Evolutionary conservation across 2,888 invertebrate species (phyloP), one percentile per base, ranked within the genome.

Genomic region (Cristatella mucedo): DNA sequence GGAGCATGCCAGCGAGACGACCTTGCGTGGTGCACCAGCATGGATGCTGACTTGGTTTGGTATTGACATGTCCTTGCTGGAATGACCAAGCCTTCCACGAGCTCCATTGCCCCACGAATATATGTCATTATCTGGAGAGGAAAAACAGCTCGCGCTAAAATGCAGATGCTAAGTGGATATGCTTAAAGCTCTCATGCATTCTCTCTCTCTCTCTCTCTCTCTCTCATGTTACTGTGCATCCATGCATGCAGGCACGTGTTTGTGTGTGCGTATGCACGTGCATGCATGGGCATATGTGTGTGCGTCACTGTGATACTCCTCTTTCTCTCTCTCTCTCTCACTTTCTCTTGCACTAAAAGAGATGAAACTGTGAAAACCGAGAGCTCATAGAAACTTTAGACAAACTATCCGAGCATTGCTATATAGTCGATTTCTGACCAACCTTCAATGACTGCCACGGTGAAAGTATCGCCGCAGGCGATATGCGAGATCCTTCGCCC

Each of bases 391-490:
- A n/a, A n/a, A n/a, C n/a, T n/a, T n/a, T n/a, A n/a, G n/a, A n/a
- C n/a, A n/a, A n/a, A n/a, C n/a, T n/a, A n/a, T n/a, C n/a, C 11
- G 13, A 7, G 9, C 20, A 11, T 7, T 21, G 9, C 20, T 34
- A 22, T 34, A 34, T n/a, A 22, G 6, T 22, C 22, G 9, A 13
- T 13, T 7, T 13, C 9, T 9, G n/a, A 29, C 38, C 34, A 44
- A 52, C 62, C 59, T 45, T 56, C 49, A 19, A 56, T 46, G 9
- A 56, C 57, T 24, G 56, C 58, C 2, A 61, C 53, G 21, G 61
- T 59, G 45, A 59, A 63, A 0, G 61, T 62, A 42, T 64, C 63
- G 0, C 64, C 64, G 53, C 64, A 61, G 1, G 56, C 53, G 3
- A 64, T 53, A 34, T 45, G 44, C 19, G 45, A 41, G 18, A 61